Evolutionary conservation across 2,113 vertebrate species (phyloP).

Genomic region (Syrrhaptes paradoxus): DNA sequence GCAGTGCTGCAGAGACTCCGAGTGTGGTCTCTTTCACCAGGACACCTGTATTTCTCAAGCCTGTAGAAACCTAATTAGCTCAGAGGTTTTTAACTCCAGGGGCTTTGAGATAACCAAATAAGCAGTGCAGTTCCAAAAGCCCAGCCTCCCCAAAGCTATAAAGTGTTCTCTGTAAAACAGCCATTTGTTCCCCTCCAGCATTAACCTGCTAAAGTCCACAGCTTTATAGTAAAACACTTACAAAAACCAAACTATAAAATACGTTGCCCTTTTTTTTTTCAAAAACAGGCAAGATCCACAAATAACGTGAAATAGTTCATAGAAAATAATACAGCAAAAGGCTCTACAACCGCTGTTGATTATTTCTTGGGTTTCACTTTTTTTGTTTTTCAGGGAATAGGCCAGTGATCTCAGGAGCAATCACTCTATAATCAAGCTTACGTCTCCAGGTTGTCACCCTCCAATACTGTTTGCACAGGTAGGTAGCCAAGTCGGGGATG

Average conservation of each 20-base stretch:
- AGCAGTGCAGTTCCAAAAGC: not conserved
- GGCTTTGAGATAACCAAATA: not conserved
- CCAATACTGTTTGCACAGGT: conserved; percentile 96
- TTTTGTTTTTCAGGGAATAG: not conserved
- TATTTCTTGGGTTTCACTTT: not conserved
- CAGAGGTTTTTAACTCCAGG: not conserved
- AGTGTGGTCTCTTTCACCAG: not conserved
- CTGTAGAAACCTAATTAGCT: not conserved
- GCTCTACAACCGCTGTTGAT: not conserved
- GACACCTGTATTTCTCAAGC: not conserved
- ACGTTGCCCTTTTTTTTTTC: not conserved
- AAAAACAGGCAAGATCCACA: not conserved
- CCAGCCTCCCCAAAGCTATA: not conserved
- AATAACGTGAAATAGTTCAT: not conserved
- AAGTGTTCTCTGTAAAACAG: not conserved
- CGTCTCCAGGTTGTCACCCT: conserved; percentile 98
- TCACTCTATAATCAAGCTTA: conserved; percentile 73
- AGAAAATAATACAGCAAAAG: not conserved
- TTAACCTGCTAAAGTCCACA: not conserved
- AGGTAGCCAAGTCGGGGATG: conserved; percentile 95
- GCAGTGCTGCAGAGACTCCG: not conserved
- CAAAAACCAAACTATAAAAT: not conserved
- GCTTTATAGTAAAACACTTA: not conserved
- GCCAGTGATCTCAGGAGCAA: not conserved
- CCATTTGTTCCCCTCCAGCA: not conserved